Base-by-base conservation (phyloP, 2,113 vertebrate species). In the Bubo blakistoni region DNA sequence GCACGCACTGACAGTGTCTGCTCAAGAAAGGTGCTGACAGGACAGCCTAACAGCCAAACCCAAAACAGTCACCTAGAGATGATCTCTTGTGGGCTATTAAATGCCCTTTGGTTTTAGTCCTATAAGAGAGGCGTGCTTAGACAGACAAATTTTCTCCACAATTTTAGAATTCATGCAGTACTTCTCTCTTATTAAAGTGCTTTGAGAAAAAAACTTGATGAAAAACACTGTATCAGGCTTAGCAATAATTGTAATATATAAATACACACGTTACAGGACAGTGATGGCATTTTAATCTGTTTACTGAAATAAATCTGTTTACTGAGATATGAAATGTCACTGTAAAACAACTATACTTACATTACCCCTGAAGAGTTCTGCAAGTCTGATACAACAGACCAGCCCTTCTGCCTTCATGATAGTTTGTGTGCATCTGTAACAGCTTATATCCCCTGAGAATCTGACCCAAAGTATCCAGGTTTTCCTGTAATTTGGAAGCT, bases 11-110 rank as follows among this genome's bases (percentile, higher is more conserved):
- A 18, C 58, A 57, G 40, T 44, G 77, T 70, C 89, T 94, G 72
- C 63, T 66, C 40, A 61, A 18, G 83, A 73, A 83, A 96, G 58
- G 18, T 95, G 93, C 90, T 92, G 92, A 96, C 86, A 89, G 36
- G 46, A 91, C 63, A 94, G 62, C 27, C 47, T 21, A 63, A 67
- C 74, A 90, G 84, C 95, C 92, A 94, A 94, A 92, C 77, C 87
- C 83, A 36, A 73, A 94, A 3, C 58, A 82, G 81, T 92, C 90
- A 93, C 62, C 85, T 72, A 19, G 11, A 74, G 52, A 82, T 49
- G 90, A 93, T 85, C 61, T 79, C 57, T 71, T 79, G 15, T 47
- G 14, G 24, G 44, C 30, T 90, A 88, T 81, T 90, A 82, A 18
- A 59, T 3, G 9, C 13, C 44, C 65, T 82, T 84, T 80, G 44